Conservation (phyloP, 2,113 vertebrate genomes). For the Esox niger region DNA sequence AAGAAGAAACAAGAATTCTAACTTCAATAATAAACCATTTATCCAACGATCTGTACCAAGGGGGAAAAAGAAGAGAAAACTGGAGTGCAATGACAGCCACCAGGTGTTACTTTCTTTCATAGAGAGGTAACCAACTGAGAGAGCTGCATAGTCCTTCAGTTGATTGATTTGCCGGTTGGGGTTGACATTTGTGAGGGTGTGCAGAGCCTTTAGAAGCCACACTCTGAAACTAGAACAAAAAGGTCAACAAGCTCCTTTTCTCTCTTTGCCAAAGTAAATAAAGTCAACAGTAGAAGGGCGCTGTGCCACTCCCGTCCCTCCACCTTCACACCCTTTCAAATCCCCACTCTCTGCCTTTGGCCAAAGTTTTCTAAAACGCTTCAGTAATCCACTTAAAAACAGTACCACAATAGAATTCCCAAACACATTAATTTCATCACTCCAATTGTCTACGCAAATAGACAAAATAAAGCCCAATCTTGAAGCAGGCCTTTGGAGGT, state of each 20-base stretch:
- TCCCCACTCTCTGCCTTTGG: background rate
- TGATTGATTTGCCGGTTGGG: constrained; percentile 54
- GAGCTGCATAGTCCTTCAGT: background rate
- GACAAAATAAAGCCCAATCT: background rate
- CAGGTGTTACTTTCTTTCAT: constrained; percentile 13
- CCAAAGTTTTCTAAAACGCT: constrained; percentile 17
- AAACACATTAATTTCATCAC: constrained; percentile 15
- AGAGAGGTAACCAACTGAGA: constrained; percentile 2
- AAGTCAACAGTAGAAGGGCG: constrained; percentile 25
- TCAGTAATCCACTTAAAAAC: background rate
- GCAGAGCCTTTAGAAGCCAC: constrained; percentile 30
- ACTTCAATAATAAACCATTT: too few relatives aligned
- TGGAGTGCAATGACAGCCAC: background rate
- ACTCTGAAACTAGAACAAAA: constrained; percentile 41
- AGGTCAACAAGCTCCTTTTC: constrained; percentile 53
- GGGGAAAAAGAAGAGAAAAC: constrained; percentile 15
- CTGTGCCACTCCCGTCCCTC: constrained; percentile 16
- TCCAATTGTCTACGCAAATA: constrained; percentile 16
- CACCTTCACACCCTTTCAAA: constrained; percentile 14
- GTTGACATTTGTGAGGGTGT: constrained; percentile 42
- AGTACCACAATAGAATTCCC: constrained; percentile 10
- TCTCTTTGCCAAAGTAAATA: constrained; percentile 51
- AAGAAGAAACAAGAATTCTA: background rate
- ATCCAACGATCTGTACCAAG: too few relatives aligned
- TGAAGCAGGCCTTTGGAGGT: background rate